Evolutionary conservation across 1,140 invertebrate genomes (phyloP).

Genomic region (Armadillidium nasatum): DNA sequence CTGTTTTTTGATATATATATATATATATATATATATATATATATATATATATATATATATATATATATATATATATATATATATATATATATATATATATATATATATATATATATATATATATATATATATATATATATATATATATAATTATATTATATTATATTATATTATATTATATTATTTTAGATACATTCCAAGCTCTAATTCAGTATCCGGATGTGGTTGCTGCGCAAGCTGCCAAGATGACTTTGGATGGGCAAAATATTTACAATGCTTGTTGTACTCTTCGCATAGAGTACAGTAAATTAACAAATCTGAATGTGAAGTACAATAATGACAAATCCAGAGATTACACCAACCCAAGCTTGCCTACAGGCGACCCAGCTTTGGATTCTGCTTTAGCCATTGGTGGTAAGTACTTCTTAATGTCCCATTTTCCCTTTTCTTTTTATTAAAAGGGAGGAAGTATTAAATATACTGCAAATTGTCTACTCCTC

Average conservation of each 20-base stretch:
- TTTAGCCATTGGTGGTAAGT: constrained; percentile 54
- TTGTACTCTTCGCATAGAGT: constrained; percentile 98
- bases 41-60: constrained; percentile 54
- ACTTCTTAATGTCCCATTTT: background rate
- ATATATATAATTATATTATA: constrained; percentile 47
- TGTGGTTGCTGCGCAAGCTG: constrained; percentile 89
- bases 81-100: constrained; percentile 24
- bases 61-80: constrained; percentile 47
- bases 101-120: constrained; percentile 48
- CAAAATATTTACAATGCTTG: constrained; percentile 99
- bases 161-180: constrained; percentile 33
- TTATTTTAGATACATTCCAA: constrained; percentile 91
- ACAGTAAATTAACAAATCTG: constrained; percentile 92
- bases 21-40: too few relatives aligned
- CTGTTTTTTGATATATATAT: too few relatives aligned
- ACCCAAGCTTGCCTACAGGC: constrained; percentile 90
- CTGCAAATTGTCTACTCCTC: too few relatives aligned
- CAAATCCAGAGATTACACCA: constrained; percentile 97
- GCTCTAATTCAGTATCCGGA: constrained; percentile 97
- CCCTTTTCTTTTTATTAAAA: too few relatives aligned
- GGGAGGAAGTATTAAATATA: too few relatives aligned
- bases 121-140: constrained; percentile 19
- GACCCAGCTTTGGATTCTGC: constrained; percentile 67
- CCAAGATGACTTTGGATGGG: constrained; percentile 90
- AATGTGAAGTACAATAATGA: constrained; percentile 99